These are phyloP conservation scores for Remorina albescens DNA, from an alignment of 2,797 vertebrate species.

Conservation along the genomic window DNA sequence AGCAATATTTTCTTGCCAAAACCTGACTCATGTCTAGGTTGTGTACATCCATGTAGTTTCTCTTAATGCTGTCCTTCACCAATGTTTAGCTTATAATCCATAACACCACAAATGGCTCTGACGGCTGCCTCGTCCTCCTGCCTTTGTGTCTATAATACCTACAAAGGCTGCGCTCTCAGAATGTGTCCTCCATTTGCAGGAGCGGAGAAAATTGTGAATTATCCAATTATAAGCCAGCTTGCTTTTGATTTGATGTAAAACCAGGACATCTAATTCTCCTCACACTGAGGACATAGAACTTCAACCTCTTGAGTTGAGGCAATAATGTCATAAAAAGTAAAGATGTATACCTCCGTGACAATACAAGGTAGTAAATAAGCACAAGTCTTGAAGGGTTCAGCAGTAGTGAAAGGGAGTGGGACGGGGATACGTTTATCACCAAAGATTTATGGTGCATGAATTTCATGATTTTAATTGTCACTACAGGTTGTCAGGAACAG, in stretches of 20 bases:
- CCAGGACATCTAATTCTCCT: constrained; percentile 41
- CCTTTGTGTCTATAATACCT: neutral
- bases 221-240: constrained; percentile 35
- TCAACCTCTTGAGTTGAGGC: constrained; percentile 12
- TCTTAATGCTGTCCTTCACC: neutral
- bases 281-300: neutral
- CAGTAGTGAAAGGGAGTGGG: too few species aligned
- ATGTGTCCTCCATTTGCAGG: constrained; percentile 17
- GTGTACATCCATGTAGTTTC: neutral
- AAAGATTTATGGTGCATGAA: neutral
- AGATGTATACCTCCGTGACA: constrained; percentile 14
- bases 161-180: constrained; percentile 6
- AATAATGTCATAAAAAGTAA: constrained; percentile 25
- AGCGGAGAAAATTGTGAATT: constrained; percentile 23
- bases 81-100: constrained; percentile 12
- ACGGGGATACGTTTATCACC: neutral
- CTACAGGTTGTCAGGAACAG: neutral
- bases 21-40: neutral
- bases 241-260: constrained; percentile 45
- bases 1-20: neutral
- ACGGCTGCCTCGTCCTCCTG: too few species aligned
- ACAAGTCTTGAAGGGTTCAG: neutral
- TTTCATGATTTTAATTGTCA: neutral
- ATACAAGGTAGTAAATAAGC: constrained; percentile 12
- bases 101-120: neutral